Conservation (phyloP, 2,113 vertebrate species). For the Ammodramus savannarum region DNA sequence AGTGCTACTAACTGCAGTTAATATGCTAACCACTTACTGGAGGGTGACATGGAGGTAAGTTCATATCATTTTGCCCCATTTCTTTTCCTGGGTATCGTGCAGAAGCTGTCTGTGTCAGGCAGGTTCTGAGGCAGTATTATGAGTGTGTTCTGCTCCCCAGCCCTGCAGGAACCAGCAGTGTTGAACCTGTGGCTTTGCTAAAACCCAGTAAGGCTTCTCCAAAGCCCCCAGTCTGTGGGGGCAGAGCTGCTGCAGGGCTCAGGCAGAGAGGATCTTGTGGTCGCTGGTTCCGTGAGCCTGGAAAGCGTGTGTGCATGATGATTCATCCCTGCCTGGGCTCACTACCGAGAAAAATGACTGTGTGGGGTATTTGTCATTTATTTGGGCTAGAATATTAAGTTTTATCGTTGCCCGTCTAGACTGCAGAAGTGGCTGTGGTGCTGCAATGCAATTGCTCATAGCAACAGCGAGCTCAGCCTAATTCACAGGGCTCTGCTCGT, state of each 20-base stretch:
- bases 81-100: neutral
- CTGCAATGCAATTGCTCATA: neutral
- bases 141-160: neutral
- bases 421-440: neutral
- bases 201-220: neutral
- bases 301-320: neutral
- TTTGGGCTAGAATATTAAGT: neutral
- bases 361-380: neutral
- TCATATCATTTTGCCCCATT: fast-evolving
- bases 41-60: neutral
- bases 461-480: neutral
- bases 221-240: neutral
- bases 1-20: neutral
- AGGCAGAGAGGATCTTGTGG: neutral
- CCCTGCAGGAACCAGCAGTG: neutral
- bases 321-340: constrained; percentile 6
- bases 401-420: neutral
- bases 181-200: neutral
- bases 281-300: neutral
- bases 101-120: neutral
- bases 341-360: neutral
- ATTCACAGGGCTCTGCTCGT: fast-evolving
- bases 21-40: neutral
- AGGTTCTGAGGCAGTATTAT: fast-evolving
- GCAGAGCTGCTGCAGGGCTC: neutral